A percentile compares a stretch with the other conserved stretches of the same genome.
Evolutionary conservation across 2,797 vertebrate genomes (phyloP).

Genomic region (Rhinichthys osculus): DNA sequence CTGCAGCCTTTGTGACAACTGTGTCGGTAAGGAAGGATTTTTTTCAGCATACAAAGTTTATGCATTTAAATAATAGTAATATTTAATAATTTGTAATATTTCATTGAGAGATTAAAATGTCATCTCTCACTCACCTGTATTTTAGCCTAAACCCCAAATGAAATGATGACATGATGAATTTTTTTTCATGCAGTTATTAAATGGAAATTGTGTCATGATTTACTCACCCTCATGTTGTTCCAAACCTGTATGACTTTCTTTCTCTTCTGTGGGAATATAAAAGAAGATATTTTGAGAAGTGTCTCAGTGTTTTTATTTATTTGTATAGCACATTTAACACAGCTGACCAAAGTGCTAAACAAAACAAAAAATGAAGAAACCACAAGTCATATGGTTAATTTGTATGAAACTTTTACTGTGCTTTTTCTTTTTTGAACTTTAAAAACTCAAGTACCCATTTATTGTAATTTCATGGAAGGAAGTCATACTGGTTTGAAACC

Average conservation of each 20-base stretch:
- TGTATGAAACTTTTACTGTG: not conserved
- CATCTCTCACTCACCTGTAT: not conserved
- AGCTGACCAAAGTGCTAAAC: too few species aligned
- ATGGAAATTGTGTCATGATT: not conserved
- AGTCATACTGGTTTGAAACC: not conserved
- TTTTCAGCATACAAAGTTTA: not conserved
- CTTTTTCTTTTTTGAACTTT: not conserved
- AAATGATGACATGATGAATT: too few species aligned
- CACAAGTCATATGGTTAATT: not conserved
- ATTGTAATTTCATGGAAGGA: not conserved
- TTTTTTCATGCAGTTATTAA: not conserved
- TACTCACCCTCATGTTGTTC: not conserved
- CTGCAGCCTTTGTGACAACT: constrained; percentile 97
- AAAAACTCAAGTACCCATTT: not conserved
- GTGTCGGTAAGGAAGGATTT: constrained; percentile 86
- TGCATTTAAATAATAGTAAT: not conserved
- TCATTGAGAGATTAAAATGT: not conserved
- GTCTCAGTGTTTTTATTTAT: too few species aligned
- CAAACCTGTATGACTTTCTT: not conserved
- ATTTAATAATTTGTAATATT: too few species aligned
- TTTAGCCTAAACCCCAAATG: not conserved
- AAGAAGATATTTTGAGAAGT: not conserved
- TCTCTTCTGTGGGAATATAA: not conserved
- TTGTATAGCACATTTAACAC: not conserved
- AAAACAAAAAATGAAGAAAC: too few species aligned